These are phyloP conservation scores for Nilaparvata lugens DNA, from an alignment of 1,140 invertebrate genomes.

Conservation along the genomic window DNA sequence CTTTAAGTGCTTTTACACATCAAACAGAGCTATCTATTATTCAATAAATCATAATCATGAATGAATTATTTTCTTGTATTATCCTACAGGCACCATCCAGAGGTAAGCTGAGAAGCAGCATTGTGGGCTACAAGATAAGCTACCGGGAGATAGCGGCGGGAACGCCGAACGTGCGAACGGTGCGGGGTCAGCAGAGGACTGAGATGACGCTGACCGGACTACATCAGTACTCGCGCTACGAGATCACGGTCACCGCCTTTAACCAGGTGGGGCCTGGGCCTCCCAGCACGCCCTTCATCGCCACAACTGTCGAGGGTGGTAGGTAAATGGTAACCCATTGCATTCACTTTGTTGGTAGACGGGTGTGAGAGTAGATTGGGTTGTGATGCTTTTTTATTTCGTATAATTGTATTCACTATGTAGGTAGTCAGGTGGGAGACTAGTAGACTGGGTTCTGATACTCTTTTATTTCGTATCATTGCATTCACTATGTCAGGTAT, in stretches of 20 bases:
- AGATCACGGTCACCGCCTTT: constrained; percentile 69
- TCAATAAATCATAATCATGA: too few species aligned
- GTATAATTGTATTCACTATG: too few species aligned
- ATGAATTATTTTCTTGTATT: too few species aligned
- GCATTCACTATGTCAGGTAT: too few species aligned
- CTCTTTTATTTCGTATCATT: too few species aligned
- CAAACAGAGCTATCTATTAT: too few species aligned
- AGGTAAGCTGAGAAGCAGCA: constrained; percentile 26
- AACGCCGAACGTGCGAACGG: constrained; percentile 22
- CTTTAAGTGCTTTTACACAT: too few species aligned
- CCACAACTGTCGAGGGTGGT: constrained; percentile 78
- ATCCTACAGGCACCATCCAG: neutral
- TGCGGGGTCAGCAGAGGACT: constrained; percentile 11
- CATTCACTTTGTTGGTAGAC: too few species aligned
- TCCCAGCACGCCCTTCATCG: constrained; percentile 55
- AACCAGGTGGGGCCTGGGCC: constrained; percentile 79
- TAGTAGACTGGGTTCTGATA: too few species aligned
- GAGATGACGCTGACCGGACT: constrained; percentile 54
- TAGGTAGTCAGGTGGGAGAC: too few species aligned
- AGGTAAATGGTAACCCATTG: constrained; percentile 27
- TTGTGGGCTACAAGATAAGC: constrained; percentile 46
- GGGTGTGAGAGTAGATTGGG: too few species aligned
- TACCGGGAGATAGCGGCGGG: constrained; percentile 32
- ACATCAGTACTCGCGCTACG: constrained; percentile 70
- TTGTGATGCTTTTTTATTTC: too few species aligned